Percentiles rank a stretch among this genome's conserved stretches.
Evolutionary conservation across 2,888 invertebrate genomes (phyloP).

Genomic region (Cephus pygmeus): DNA sequence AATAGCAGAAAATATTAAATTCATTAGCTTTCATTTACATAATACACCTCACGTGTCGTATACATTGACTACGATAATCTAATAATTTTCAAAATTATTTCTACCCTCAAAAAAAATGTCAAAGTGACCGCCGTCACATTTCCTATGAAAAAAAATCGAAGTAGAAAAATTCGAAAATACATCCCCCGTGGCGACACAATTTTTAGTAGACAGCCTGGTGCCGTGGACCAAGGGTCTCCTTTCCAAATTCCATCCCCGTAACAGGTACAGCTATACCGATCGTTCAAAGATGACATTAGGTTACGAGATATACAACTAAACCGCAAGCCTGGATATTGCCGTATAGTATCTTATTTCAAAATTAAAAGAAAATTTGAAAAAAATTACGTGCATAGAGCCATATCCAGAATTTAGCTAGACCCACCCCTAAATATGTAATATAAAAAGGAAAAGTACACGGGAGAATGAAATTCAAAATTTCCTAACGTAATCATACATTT

Average conservation of each 20-base stretch:
- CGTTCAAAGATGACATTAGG: not conserved
- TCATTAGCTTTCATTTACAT: not conserved
- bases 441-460: not conserved
- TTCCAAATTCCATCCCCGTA: not conserved
- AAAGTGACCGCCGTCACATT: not conserved
- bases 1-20: not conserved
- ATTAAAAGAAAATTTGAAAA: not conserved
- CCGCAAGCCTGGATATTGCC: not conserved
- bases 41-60: not conserved
- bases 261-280: not conserved
- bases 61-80: not conserved
- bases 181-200: not conserved
- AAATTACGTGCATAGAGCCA: not conserved
- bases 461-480: not conserved
- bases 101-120: not conserved
- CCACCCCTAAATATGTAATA: not conserved
- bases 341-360: not conserved
- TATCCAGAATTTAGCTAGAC: not conserved
- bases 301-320: not conserved
- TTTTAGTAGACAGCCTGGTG: not conserved
- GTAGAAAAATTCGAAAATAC: not conserved
- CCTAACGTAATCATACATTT: not conserved
- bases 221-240: not conserved
- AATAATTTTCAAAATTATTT: not conserved
- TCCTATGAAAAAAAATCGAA: not conserved